Evolutionary conservation across 1,140 invertebrate species (phyloP), one percentile per base, ranked within the genome.

Genomic region (Hyposmocoma kahamanoa): DNA sequence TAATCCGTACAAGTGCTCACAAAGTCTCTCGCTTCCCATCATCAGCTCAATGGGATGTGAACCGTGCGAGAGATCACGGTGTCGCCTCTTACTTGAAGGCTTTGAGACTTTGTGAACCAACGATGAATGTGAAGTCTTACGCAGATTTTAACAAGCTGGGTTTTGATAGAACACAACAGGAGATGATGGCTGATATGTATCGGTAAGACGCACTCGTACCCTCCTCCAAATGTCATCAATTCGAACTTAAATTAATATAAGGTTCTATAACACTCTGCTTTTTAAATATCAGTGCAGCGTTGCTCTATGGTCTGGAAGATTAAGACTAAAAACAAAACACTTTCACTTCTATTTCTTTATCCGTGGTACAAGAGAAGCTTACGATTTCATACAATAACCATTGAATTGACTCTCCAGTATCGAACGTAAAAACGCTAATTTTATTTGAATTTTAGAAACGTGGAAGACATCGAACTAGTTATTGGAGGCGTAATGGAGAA

Each of bases 401-500:
- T n/a, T n/a, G n/a, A n/a, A n/a, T n/a, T n/a, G n/a, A n/a, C n/a
- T n/a, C n/a, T n/a, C n/a, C n/a, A n/a, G n/a, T n/a, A n/a, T n/a
- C n/a, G n/a, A n/a, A 11, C 24, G 6, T 11, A 28, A 28, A 6
- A 28, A 28, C 11, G n/a, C n/a, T n/a, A n/a, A n/a, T n/a, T n/a
- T n/a, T n/a, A n/a, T n/a, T n/a, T n/a, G n/a, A n/a, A 34, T 67
- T 65, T 56, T 46, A 92, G 92, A 57, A 88, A 88, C 50, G 87
- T 93, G n/a, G 90, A 93, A 53, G 93, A 97, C 60, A 89, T 98
- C 41, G 97, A 98, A 69, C 87, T 98, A 21, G 89, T 97, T 53
- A 89, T 94, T 10, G 97, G 95, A 38, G 94, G 93, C 5, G 78
- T 97, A 0, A 86, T 97, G 13, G 97, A 98, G 85, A 91, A 90